Conservation (phyloP, 2,113 vertebrate species). For the Chunga burmeisteri region DNA sequence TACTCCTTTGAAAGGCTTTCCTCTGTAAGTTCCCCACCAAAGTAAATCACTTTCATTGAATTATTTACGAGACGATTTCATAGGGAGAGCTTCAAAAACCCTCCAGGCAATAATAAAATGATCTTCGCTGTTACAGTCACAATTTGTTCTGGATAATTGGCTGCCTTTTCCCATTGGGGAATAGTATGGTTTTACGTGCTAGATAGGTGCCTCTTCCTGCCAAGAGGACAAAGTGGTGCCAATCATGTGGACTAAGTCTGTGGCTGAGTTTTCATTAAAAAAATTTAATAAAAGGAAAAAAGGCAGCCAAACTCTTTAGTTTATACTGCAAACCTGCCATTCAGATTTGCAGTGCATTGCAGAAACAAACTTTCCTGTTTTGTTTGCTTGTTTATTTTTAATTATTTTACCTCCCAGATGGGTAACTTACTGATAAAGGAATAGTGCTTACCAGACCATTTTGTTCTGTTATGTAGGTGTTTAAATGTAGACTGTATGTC, state of each 20-base stretch:
- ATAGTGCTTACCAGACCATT: neutral
- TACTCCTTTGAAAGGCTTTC: slow-evolving; percentile 32
- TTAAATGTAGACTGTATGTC: neutral
- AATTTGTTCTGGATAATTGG: slow-evolving; percentile 71
- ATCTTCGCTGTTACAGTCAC: slow-evolving; percentile 65
- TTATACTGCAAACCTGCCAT: neutral
- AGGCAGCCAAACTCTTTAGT: too few relatives aligned
- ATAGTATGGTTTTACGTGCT: neutral
- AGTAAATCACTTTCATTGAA: slow-evolving; percentile 71
- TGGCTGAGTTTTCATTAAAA: neutral
- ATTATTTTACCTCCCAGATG: neutral
- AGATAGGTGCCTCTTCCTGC: slow-evolving; percentile 1
- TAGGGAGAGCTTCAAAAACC: slow-evolving; percentile 70
- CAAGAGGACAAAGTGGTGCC: neutral
- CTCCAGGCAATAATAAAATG: slow-evolving; percentile 72
- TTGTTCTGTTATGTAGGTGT: rapidly evolving
- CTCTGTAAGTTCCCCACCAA: slow-evolving; percentile 30
- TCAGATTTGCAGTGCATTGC: neutral
- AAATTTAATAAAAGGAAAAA: too few relatives aligned
- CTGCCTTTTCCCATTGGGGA: slow-evolving; percentile 20
- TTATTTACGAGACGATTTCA: slow-evolving; percentile 74
- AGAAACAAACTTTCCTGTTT: neutral
- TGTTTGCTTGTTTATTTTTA: neutral
- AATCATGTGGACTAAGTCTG: neutral
- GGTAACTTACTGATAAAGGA: neutral